Evolutionary conservation across 1,140 invertebrate species (phyloP), one percentile per base, ranked within the genome.

Genomic region (Belonocnema kinseyi): DNA sequence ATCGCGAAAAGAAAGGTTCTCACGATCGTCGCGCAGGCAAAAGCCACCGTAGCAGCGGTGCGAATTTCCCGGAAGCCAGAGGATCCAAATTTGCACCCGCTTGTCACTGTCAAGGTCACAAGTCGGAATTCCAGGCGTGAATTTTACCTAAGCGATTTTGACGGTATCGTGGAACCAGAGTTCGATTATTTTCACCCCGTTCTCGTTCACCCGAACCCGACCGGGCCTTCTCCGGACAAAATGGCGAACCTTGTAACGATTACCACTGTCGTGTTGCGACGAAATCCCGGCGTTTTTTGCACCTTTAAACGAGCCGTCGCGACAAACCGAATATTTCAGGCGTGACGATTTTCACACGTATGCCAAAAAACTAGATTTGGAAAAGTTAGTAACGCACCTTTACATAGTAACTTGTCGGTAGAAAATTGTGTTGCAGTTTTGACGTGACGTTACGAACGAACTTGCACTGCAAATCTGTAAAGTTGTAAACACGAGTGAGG

Each of bases 191-290:
- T 89, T 88, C 87, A 82, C 83, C 82, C 80, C 83, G 85, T 88
- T 84, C 82, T 83, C 85, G 81, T 87, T 86, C 84, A 85, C 86
- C 83, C 83, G 84, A 89, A 85, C 86, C 83, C 83, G 84, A 89
- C 89, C 89, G 89, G 90, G 88, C 87, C 85, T 85, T 86, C 85
- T 85, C 87, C 86, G 88, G 88, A 91, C 90, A 91, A 91, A 91
- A 91, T 91, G 90, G 90, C 90, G 90, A 90, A 89, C 85, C 79
- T 85, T 83, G 82, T 88, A 89, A 89, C 86, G 86, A 88, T 89
- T 88, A 85, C 85, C 84, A 88, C 88, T 89, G 80, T 84, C 84
- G 84, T 81, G 74, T 77, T 80, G 40, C 56, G 33, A 66, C 26
- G 58, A 72, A 71, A 21, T 7, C 56, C 56, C 72, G 73, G 61